Base-by-base conservation (phyloP, 2,797 vertebrate species). In the Alectoris magna region DNA sequence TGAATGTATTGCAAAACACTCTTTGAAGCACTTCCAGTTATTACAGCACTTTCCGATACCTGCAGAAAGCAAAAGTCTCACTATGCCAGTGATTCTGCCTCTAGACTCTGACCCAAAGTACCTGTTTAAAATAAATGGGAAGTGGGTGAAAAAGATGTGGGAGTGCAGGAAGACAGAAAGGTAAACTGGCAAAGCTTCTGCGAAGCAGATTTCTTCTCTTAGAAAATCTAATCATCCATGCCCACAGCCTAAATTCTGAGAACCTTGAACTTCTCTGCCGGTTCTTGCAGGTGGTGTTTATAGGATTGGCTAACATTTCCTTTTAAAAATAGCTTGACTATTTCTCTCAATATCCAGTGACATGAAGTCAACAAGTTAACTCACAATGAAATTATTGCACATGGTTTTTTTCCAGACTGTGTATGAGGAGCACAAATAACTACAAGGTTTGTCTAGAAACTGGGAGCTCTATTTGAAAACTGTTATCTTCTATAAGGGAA, bases 231-330 rank as follows among this genome's bases (percentile, higher is more conserved):
- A 36, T 51, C 16, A 58, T 44, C 22, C 70, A 6, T 36, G 13
- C 27, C 36, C 46, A 31, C 48, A 78, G 59, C 9, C 36, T 44
- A 69, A 56, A 70, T 72, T 90, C 60, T 48, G 51, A 87, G 76
- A 84, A 72, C 60, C 75, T 80, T 89, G 87, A 92, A 92, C 27
- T 85, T 34, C 69, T 79, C 13, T 48, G 68, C 31, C 0, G 0
- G 14, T 78, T 91, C 63, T 69, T 81, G 76, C 91, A 94, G 78
- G 86, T 91, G 88, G 58, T 93, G 91, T 95, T 95, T 87, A 93
- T 60, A 88, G 73, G 67, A 90, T 1, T 92, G 63, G 55, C 76
- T 86, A 93, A 91, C 36, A 34, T 44, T 88, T 80, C 79, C 63
- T 78, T 87, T 85, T 44, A 92, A 95, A 95, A 95, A 92, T 87